Base-by-base conservation (phyloP, 1,140 invertebrate species). In the Aphaenogaster rudis region DNA sequence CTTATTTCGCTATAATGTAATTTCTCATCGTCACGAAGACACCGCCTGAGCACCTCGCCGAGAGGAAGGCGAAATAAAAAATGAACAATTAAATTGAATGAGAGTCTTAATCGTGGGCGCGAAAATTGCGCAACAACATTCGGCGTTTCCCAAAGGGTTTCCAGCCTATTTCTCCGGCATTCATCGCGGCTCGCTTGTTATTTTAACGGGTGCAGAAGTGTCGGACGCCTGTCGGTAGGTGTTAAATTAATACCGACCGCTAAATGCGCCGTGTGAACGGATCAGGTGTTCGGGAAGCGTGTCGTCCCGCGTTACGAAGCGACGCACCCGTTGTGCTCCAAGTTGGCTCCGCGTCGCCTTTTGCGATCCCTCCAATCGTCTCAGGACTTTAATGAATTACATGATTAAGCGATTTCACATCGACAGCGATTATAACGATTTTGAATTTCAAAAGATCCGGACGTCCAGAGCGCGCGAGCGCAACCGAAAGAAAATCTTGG, bases 351-450 rank as follows among this genome's bases (percentile, higher is more conserved):
- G 39, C 57, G 52, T 36, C 54, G 79, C 67, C 52, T 74, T 52
- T 50, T 45, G 57, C 13, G 59, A 57, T 11, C 79, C 54, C 66
- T 42, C 61, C 69, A 21, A 78, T 87, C 76, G 71, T 69, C 67
- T 21, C 76, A 57, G 57, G 28, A 17, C 36, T 77, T 89, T 93
- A 93, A 95, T 94, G 92, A 91, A 92, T 93, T 94, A 92, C 93
- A 76, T 94, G 94, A 94, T 93, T 92, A 92, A 64, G 93, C 94
- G 81, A 76, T 94, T 94, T 93, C 88, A 28, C 28, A 39, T 50
- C 36, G 76, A 59, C 42, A 52, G 57, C 63, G 5, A 74, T 0
- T 7, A 11, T 36, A 36, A 61, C 69, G 13, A 61, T 39, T 15
- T 74, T 11, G 80, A 50, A 39, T 21, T 54, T 59, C 39, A 39